Conservation (phyloP, 2,888 invertebrate species). For the Nomada lathburiana region DNA sequence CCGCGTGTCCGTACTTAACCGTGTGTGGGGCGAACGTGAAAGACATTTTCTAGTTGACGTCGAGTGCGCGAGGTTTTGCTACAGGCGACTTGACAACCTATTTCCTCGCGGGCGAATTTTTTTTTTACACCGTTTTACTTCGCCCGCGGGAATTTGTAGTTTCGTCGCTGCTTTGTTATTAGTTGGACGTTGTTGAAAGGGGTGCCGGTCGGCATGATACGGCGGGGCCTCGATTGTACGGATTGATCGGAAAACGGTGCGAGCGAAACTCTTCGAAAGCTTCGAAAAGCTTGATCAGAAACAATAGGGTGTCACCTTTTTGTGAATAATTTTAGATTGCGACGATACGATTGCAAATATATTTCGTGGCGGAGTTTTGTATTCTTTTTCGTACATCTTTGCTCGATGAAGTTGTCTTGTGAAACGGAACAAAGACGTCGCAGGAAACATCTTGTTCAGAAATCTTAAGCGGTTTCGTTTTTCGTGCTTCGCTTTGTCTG, state of each 20-base stretch:
- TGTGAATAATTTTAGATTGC: too few species aligned
- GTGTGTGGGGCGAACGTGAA: slow-evolving; percentile 14
- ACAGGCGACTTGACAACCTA: neutral
- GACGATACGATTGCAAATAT: too few species aligned
- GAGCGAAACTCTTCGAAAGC: too few species aligned
- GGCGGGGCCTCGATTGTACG: too few species aligned
- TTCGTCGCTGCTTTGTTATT: neutral
- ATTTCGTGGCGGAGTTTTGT: too few species aligned
- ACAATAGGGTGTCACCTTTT: too few species aligned
- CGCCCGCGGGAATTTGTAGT: neutral
- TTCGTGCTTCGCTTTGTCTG: neutral
- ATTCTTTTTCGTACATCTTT: neutral
- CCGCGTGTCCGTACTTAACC: slow-evolving; percentile 19
- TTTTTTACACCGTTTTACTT: neutral
- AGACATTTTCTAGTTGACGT: slow-evolving; percentile 25
- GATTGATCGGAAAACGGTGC: too few species aligned
- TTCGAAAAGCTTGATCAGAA: too few species aligned
- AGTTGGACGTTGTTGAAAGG: too few species aligned
- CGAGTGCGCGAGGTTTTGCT: slow-evolving; percentile 9
- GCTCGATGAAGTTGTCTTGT: neutral
- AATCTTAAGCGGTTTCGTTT: neutral
- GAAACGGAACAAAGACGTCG: neutral
- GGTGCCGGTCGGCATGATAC: too few species aligned
- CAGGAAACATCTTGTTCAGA: neutral
- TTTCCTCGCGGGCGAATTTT: neutral